phyloP scores from a whole-genome alignment of 92 coral and sea anemone species.

The Heliopora coerulea region DNA sequence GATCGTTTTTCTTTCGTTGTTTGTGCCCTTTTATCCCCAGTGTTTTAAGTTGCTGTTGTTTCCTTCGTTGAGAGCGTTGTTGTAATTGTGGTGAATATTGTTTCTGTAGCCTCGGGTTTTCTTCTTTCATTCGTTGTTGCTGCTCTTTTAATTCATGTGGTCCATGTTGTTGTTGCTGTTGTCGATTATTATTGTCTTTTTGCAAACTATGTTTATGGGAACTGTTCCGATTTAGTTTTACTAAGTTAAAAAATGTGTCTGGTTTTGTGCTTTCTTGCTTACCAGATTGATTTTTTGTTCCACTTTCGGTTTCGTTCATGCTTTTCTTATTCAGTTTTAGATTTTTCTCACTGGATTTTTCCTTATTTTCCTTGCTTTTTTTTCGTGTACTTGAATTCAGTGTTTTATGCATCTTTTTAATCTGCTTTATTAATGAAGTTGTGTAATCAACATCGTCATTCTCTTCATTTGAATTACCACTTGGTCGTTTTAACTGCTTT shows the following conservation, averaged over 20 bases:
- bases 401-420: slow-evolving; percentile 3
- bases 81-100: not conserved
- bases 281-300: too few species aligned
- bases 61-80: not conserved
- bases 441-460: not conserved
- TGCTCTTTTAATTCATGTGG: not conserved
- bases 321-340: too few species aligned
- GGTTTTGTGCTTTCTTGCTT: not conserved
- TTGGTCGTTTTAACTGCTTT: slow-evolving; percentile 29
- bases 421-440: not conserved
- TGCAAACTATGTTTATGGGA: not conserved
- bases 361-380: not conserved
- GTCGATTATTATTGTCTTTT: not conserved
- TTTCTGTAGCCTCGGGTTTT: not conserved
- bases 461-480: not conserved
- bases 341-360: too few species aligned
- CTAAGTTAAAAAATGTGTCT: not conserved
- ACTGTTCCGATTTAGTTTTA: not conserved
- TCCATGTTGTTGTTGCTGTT: slow-evolving; percentile 10
- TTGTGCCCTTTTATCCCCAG: too few species aligned
- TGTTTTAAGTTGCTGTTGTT: not conserved
- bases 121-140: not conserved
- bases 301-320: too few species aligned
- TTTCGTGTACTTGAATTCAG: not conserved
- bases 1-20: too few species aligned